phyloP scores from a whole-genome alignment of 2,113 vertebrate genomes.

The Arizona elegans region DNA sequence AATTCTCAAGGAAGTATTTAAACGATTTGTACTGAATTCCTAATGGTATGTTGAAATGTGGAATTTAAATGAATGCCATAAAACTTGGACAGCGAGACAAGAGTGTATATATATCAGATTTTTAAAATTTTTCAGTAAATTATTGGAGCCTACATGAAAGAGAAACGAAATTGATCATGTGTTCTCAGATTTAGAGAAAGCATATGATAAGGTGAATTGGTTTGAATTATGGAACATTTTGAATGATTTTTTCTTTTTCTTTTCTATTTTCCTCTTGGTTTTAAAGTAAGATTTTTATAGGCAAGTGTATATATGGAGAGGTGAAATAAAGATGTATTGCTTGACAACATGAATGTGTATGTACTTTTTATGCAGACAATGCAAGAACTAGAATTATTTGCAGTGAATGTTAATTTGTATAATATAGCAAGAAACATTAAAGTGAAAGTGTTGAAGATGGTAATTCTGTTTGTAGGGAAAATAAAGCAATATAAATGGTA shows the following conservation, averaged over 20 bases:
- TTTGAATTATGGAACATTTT: background rate
- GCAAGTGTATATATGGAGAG: background rate
- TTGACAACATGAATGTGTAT: background rate
- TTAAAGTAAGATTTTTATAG: background rate
- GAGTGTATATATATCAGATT: background rate
- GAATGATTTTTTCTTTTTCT: background rate
- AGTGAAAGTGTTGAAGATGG: background rate
- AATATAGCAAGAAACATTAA: background rate
- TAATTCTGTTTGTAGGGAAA: background rate
- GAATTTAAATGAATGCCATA: background rate
- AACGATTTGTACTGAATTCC: background rate
- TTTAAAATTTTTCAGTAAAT: too few relatives aligned
- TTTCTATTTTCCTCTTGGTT: background rate
- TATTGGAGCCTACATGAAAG: background rate
- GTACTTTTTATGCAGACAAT: background rate
- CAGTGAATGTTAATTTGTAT: background rate
- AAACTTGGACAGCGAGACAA: background rate
- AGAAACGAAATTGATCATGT: background rate
- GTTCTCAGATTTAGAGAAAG: background rate
- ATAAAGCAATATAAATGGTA: background rate
- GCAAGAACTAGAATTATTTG: background rate
- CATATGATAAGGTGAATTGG: background rate
- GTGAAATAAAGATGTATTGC: background rate
- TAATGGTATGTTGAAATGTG: background rate
- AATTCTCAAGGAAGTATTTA: background rate